Conservation (phyloP, 2,113 vertebrate genomes). For the Cynocephalus volans region DNA sequence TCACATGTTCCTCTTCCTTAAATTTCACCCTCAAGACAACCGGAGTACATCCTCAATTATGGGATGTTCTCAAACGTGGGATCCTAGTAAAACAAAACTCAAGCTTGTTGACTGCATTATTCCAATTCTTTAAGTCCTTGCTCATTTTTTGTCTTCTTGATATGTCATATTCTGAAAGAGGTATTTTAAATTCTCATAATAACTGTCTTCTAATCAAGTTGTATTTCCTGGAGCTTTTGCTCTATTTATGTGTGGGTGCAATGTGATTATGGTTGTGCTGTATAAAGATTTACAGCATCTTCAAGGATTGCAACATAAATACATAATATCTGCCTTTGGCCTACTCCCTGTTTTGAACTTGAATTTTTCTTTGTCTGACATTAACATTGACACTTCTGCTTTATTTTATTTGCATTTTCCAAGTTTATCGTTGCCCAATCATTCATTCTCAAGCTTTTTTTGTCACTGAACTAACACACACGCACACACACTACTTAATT, state of each 20-base stretch:
- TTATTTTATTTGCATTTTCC: slow-evolving; percentile 2
- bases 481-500: background rate
- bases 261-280: background rate
- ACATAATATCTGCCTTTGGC: background rate
- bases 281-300: background rate
- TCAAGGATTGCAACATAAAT: background rate
- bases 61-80: background rate
- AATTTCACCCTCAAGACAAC: background rate
- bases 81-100: background rate
- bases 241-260: background rate
- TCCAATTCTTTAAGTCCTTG: background rate
- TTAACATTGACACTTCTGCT: background rate
- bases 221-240: background rate
- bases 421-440: background rate
- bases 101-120: background rate
- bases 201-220: background rate
- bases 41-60: background rate
- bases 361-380: background rate
- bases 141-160: background rate
- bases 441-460: background rate
- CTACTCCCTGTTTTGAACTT: background rate
- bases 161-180: background rate
- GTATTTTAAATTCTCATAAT: background rate
- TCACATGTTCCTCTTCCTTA: background rate
- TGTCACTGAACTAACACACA: background rate